A percentile compares a stretch with the other conserved stretches of the same genome.
These are phyloP conservation scores for Scleropages formosus DNA, from an alignment of 2,797 vertebrate species.

Conservation along the genomic window DNA sequence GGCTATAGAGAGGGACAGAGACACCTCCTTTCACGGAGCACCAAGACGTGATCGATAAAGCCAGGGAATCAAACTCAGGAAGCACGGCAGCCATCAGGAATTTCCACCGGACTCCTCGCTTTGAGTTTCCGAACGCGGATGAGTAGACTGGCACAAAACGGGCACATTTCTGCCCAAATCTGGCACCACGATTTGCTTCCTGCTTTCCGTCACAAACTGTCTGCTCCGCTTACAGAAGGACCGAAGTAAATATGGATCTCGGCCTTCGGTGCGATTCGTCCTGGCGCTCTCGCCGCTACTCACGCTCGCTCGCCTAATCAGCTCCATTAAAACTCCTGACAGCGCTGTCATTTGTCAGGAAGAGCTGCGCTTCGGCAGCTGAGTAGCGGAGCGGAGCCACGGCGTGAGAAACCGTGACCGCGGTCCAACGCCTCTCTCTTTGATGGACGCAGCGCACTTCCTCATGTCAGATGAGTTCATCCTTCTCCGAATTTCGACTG, in stretches of 20 bases:
- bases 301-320: not conserved
- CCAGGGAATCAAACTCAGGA: too few species aligned
- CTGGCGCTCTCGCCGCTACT: not conserved
- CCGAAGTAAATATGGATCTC: not conserved
- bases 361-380: not conserved
- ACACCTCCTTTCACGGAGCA: too few species aligned
- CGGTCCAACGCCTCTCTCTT: slow-evolving; percentile 22
- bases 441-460: not conserved
- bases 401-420: slow-evolving; percentile 13
- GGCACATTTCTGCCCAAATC: not conserved
- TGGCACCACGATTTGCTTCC: not conserved
- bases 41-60: too few species aligned
- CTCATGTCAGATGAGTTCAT: not conserved
- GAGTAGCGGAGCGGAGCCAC: not conserved
- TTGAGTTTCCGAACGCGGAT: not conserved
- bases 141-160: not conserved
- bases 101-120: not conserved
- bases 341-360: slow-evolving; percentile 17
- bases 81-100: not conserved
- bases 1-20: too few species aligned
- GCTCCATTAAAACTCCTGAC: slow-evolving; percentile 18
- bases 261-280: slow-evolving; percentile 19
- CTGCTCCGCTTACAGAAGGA: not conserved
- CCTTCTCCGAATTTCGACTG: slow-evolving; percentile 13
- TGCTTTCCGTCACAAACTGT: not conserved